Conservation (phyloP, 1,140 invertebrate species). For the Calephelis virginiensis region DNA sequence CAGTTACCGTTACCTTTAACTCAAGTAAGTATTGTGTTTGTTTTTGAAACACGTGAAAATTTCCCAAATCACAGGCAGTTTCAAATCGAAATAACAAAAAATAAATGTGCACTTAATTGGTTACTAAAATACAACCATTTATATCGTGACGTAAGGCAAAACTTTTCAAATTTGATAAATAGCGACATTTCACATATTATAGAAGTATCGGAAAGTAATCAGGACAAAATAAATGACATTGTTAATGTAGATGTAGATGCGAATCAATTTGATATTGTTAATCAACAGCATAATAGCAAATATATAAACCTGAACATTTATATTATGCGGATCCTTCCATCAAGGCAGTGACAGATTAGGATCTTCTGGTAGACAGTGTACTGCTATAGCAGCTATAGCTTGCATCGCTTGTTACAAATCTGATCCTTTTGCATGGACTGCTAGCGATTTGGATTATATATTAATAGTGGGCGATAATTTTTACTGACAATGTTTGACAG, state of each 20-base stretch:
- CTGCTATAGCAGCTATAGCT: constrained; percentile 7
- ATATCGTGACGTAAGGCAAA: too few species aligned
- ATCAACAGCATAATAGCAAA: constrained; percentile 2
- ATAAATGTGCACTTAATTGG: too few species aligned
- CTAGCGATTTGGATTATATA: too few species aligned
- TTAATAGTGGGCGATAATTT: too few species aligned
- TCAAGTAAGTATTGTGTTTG: too few species aligned
- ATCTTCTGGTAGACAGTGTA: neutral
- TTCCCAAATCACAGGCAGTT: too few species aligned
- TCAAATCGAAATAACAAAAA: too few species aligned
- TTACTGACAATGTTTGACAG: too few species aligned
- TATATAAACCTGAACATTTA: neutral
- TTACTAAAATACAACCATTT: too few species aligned
- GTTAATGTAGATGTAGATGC: constrained; percentile 2
- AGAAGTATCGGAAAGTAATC: constrained; percentile 13
- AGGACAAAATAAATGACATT: neutral
- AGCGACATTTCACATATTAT: constrained; percentile 11
- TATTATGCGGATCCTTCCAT: neutral
- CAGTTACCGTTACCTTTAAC: too few species aligned
- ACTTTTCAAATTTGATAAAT: neutral
- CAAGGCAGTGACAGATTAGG: constrained; percentile 7
- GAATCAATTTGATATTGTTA: neutral
- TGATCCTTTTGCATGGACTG: too few species aligned
- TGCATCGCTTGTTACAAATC: constrained; percentile 7
- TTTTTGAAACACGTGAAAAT: too few species aligned